These are phyloP conservation scores for Cancer borealis DNA, from an alignment of 2,888 invertebrate genomes.

Conservation along the genomic window DNA sequence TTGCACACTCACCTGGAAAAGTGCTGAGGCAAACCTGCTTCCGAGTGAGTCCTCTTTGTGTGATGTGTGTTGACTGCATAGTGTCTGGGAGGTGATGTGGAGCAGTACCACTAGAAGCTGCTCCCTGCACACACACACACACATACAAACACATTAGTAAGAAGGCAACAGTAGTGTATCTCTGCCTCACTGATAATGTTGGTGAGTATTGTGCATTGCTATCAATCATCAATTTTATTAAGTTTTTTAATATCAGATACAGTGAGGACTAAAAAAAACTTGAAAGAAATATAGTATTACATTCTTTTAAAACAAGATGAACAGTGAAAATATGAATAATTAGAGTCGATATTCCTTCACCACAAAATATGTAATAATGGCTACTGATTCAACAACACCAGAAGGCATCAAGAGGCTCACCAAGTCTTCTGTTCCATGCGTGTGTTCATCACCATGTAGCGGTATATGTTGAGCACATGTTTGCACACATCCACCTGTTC, in stretches of 20 bases:
- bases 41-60: conserved; percentile 85
- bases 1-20: conserved; percentile 79
- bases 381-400: background rate
- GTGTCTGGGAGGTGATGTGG: conserved; percentile 93
- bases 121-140: conserved; percentile 82
- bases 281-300: no score
- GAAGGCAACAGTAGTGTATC: background rate
- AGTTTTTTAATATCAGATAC: no score
- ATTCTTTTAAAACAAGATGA: background rate
- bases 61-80: conserved; percentile 87
- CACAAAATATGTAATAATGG: no score
- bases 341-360: no score
- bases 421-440: conserved; percentile 95
- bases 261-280: no score
- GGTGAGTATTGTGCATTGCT: no score
- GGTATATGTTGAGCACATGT: conserved; percentile 95
- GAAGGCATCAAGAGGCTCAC: conserved; percentile 82
- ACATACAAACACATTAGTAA: background rate
- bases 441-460: conserved; percentile 98
- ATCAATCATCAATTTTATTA: no score
- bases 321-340: background rate
- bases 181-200: background rate
- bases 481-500: conserved; percentile 98
- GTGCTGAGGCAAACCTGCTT: conserved; percentile 80
- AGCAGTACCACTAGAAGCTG: conserved; percentile 91